Percentiles rank a stretch among this genome's conserved stretches.
Conservation (phyloP, 2,113 vertebrate genomes). For the Taurulus bubalis region DNA sequence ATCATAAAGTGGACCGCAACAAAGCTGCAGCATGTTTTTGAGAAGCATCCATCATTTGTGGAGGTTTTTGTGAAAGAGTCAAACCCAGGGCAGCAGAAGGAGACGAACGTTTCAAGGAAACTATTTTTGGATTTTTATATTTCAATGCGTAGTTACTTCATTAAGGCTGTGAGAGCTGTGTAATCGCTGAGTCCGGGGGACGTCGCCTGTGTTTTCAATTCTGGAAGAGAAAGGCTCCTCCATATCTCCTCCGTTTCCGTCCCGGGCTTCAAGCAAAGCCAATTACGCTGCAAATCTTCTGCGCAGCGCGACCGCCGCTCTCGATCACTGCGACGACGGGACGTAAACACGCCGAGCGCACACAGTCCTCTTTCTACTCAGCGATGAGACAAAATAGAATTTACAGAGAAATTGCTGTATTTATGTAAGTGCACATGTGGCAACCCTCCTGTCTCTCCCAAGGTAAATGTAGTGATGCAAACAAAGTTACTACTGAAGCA, state of each 20-base stretch:
- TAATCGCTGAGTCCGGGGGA: background rate
- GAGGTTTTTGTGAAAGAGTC: background rate
- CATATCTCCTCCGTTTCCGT: background rate
- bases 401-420: background rate
- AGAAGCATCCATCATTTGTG: background rate
- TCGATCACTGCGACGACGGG: background rate
- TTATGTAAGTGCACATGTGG: background rate
- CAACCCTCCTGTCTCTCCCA: background rate
- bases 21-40: background rate
- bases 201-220: background rate
- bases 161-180: background rate
- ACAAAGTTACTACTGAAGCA: background rate
- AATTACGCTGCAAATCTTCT: background rate
- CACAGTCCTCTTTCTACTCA: background rate
- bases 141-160: background rate
- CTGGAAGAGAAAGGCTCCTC: background rate
- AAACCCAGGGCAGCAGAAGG: background rate
- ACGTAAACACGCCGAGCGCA: background rate
- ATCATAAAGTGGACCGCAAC: background rate
- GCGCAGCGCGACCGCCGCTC: background rate
- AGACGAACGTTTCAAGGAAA: background rate
- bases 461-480: background rate
- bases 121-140: background rate
- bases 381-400: background rate
- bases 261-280: constrained; percentile 3